Conservation (phyloP, 2,797 vertebrate genomes). For the Microhierax caerulescens region DNA sequence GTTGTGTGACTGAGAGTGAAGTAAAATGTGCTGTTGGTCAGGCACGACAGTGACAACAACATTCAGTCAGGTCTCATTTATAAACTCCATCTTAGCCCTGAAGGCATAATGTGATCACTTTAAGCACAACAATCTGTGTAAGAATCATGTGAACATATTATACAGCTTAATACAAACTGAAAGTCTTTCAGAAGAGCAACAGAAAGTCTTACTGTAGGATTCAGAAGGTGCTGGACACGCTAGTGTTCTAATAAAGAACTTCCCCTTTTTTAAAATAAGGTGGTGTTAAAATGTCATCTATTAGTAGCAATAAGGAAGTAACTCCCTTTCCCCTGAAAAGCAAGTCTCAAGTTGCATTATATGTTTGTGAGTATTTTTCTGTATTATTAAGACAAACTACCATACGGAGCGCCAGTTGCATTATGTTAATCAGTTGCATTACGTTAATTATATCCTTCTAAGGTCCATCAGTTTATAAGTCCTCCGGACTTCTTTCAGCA, state of each 20-base stretch:
- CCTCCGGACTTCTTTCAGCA: neutral
- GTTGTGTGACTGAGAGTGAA: neutral
- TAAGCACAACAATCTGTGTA: neutral
- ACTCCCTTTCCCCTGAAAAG: neutral
- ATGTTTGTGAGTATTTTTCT: neutral
- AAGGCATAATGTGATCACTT: neutral
- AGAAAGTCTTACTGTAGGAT: neutral
- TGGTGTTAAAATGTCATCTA: neutral
- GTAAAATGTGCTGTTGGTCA: neutral
- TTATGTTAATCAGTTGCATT: neutral
- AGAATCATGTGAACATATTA: accelerated
- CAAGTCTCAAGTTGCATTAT: neutral
- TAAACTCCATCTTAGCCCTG: neutral
- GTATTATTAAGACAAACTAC: neutral
- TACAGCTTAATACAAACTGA: neutral
- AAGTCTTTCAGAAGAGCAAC: neutral
- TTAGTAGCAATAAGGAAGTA: neutral
- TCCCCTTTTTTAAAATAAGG: neutral
- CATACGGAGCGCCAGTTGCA: neutral
- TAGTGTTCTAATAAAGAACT: neutral
- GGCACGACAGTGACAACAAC: neutral
- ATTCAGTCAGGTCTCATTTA: neutral
- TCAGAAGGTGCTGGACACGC: neutral
- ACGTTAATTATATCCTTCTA: neutral
- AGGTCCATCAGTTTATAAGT: neutral